Base-by-base conservation (phyloP, 64 coral and sea anemone genomes). In the Stichodactyla helianthus region DNA sequence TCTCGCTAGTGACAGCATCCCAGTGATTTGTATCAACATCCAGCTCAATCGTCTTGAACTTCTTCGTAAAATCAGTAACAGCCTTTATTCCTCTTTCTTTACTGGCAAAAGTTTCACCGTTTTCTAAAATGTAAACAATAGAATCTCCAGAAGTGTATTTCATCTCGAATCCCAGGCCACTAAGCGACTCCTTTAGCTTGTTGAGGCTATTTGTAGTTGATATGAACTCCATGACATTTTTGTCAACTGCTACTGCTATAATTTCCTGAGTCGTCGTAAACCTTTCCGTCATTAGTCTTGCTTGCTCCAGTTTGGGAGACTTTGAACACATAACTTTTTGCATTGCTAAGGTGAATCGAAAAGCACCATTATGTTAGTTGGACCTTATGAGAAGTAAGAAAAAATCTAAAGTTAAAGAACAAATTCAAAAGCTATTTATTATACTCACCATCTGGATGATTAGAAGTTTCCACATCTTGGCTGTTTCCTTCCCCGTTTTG, bases 221-320 rank as follows among this genome's bases (percentile, higher is more conserved):
- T 10, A 83, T 59, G 53, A 83, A 83, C 52, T 51, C 82, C 82
- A 83, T 57, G 17, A 83, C 52, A 55, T 58, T 25, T 83, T 25
- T 31, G 53, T 83, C 82, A 51, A 83, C 82, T 17, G 80, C 50
- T 54, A 83, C 82, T 27, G 17, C 53, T 31, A 31, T 31, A 31
- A 31, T 31, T 31, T 31, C 31, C 15, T 79, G 27, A 10, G 31
- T 31, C 14, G 17, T 28, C 6, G 31, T 50, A 26, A 50, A 50
- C 76, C 17, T 79, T 50, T 31, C 26, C 50, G 31, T 26, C 7
- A 0, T 5, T 31, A 79, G 76, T 8, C 14, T 7, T 79, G 28
- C 76, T 16, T 50, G 14, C 6, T 79, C 10, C 26, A 79, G 7
- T 79, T 79, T 50, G 13, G 0, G 28, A 0, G 74, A 51, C 76